phyloP scores from a whole-genome alignment of 2,113 vertebrate genomes.

The Melanerpes formicivorus region DNA sequence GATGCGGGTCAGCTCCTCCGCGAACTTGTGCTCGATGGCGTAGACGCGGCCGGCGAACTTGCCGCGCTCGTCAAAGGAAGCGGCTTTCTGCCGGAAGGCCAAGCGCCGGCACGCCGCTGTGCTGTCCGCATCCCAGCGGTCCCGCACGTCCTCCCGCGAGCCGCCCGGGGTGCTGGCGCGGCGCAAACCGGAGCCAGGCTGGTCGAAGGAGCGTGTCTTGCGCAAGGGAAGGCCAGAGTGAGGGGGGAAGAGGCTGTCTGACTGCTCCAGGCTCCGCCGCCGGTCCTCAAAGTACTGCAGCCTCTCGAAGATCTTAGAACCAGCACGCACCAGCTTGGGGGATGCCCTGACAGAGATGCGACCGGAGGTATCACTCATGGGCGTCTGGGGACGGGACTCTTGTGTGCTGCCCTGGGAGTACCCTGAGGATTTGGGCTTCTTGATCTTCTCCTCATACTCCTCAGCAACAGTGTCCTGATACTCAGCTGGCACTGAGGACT shows the following conservation, averaged over 20 bases:
- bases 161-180: slow-evolving; percentile 77
- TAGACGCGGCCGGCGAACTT: slow-evolving; percentile 84
- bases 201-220: slow-evolving; percentile 89
- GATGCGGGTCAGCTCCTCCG: slow-evolving; percentile 92
- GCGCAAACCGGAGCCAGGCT: slow-evolving; percentile 76
- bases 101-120: slow-evolving; percentile 82
- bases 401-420: slow-evolving; percentile 82
- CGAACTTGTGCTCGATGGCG: slow-evolving; percentile 93
- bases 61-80: slow-evolving; percentile 92
- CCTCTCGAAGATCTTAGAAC: slow-evolving; percentile 93
- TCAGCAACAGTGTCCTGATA: slow-evolving; percentile 87
- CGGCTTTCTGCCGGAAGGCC: slow-evolving; percentile 90
- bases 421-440: slow-evolving; percentile 86
- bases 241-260: slow-evolving; percentile 82
- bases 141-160: slow-evolving; percentile 87
- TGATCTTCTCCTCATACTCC: slow-evolving; percentile 92
- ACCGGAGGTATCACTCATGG: slow-evolving; percentile 86
- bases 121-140: slow-evolving; percentile 72
- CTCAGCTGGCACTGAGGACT: slow-evolving; percentile 78
- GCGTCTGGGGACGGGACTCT: slow-evolving; percentile 89
- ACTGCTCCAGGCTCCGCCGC: slow-evolving; percentile 88
- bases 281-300: slow-evolving; percentile 91
- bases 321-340: slow-evolving; percentile 88
- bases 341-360: slow-evolving; percentile 87
- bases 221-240: slow-evolving; percentile 89